Conservation (phyloP, 2,888 invertebrate genomes). For the Noctua janthe region DNA sequence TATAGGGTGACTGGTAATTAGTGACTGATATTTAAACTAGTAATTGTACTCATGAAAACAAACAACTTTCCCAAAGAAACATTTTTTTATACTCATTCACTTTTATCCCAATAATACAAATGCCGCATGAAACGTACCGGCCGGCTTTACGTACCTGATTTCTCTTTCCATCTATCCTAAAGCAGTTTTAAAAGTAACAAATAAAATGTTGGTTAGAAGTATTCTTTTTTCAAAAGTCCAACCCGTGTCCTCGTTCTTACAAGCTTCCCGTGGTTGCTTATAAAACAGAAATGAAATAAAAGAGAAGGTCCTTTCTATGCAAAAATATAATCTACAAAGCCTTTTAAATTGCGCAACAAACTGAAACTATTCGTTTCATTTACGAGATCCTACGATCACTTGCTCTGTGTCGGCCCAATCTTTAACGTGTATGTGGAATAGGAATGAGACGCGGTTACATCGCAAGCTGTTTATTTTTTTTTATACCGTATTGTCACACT, state of each 20-base stretch:
- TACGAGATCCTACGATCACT: slow-evolving; percentile 6
- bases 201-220: no score
- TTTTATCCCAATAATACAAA: no score
- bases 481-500: not conserved
- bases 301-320: not conserved
- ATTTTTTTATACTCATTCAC: no score
- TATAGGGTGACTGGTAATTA: no score
- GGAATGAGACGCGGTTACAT: slow-evolving; percentile 7
- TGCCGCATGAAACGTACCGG: no score
- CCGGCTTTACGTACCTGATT: no score
- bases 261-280: not conserved
- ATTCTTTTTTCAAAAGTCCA: not conserved
- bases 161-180: no score
- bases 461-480: not conserved
- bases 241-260: not conserved
- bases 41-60: no score
- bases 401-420: slow-evolving; percentile 23
- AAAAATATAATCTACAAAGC: not conserved
- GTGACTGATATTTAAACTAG: no score
- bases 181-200: no score
- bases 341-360: slow-evolving; percentile 1
- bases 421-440: slow-evolving; percentile 29
- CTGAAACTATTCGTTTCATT: slow-evolving; percentile 12
- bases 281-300: not conserved
- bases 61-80: no score